These are phyloP conservation scores for Drosophila falleni DNA, from an alignment of 2,888 invertebrate species.

Conservation along the genomic window DNA sequence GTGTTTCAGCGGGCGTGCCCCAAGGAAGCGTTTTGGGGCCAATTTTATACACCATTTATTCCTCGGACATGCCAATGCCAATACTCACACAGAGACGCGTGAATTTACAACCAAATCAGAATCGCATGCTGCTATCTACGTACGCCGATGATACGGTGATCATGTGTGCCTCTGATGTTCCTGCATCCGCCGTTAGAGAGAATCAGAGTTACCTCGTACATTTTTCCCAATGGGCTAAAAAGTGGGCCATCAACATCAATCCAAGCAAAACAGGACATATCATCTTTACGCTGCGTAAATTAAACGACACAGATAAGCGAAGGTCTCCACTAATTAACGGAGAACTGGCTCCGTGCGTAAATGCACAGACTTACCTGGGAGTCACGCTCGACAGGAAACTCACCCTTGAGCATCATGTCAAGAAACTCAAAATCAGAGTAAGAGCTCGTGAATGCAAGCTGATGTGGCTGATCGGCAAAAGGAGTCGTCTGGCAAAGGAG, in stretches of 20 bases:
- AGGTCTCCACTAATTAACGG: not conserved
- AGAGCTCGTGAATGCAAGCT: not conserved
- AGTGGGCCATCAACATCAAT: not conserved
- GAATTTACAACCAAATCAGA: not conserved
- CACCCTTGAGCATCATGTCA: not conserved
- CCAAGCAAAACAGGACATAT: not conserved
- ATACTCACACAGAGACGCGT: not conserved
- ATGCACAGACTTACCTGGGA: conserved; percentile 1
- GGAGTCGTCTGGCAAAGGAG: not conserved
- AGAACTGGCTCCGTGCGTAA: not conserved
- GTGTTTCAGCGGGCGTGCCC: conserved; percentile 13
- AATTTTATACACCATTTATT: conserved; percentile 11
- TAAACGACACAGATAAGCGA: not conserved
- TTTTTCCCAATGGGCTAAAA: not conserved
- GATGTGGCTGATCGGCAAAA: not conserved
- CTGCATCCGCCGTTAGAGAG: not conserved
- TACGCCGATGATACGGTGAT: conserved; percentile 23
- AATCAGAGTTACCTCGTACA: not conserved
- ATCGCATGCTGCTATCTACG: not conserved
- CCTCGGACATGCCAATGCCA: conserved; percentile 25
- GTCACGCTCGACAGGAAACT: not conserved
- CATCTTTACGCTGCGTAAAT: not conserved
- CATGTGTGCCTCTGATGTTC: not conserved
- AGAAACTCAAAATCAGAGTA: not conserved
- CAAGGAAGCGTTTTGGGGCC: conserved; percentile 27